These are phyloP conservation scores for Ictalurus furcatus DNA, from an alignment of 2,113 vertebrate species.

Conservation along the genomic window DNA sequence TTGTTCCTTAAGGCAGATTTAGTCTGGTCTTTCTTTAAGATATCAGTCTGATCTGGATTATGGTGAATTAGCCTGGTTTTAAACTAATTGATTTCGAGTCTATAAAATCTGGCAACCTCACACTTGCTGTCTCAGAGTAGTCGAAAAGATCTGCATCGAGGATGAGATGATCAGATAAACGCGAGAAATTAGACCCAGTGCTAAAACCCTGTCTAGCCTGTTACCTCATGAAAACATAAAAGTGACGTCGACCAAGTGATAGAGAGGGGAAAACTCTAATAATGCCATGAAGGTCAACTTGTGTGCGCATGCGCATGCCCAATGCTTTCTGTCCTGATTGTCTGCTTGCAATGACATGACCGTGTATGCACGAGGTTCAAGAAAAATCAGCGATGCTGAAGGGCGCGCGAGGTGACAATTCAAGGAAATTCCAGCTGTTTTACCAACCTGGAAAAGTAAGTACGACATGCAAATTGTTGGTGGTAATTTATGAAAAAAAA, in stretches of 20 bases:
- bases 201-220: neutral
- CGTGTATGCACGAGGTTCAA: neutral
- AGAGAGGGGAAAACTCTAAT: neutral
- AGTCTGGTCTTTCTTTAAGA: neutral
- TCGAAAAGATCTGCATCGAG: neutral
- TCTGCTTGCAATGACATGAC: conserved; percentile 13
- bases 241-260: conserved; percentile 19
- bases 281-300: conserved; percentile 38
- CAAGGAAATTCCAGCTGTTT: neutral
- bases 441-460: neutral
- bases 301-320: conserved; percentile 33
- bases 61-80: neutral
- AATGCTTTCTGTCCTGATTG: conserved; percentile 5
- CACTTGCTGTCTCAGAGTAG: neutral
- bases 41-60: neutral
- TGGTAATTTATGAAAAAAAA: too few relatives aligned
- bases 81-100: neutral
- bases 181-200: neutral
- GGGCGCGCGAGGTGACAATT: neutral
- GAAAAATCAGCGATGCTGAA: conserved; percentile 3
- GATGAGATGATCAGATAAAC: neutral
- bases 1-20: neutral
- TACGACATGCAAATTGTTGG: neutral
- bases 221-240: neutral
- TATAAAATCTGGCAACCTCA: conserved; percentile 23